Base-by-base conservation (phyloP, 2,888 invertebrate species). In the Eugnorisma glareosa region DNA sequence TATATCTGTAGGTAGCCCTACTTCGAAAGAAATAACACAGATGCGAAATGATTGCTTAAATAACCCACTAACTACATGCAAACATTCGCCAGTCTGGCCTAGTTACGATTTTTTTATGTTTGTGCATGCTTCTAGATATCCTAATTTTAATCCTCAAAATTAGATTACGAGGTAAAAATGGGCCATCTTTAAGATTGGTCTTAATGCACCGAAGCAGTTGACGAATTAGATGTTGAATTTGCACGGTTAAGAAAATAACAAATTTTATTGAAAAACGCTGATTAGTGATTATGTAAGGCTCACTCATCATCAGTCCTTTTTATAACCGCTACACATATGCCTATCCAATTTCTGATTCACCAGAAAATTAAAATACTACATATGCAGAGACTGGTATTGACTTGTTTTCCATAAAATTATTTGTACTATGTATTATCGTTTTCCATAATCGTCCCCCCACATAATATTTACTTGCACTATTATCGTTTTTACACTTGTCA, bases 21-120 rank as follows among this genome's bases (percentile, higher is more conserved):
- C 72, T 68, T 73, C 54, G 24, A 40, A 73, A 69, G 67, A 82
- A 68, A 79, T 59, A 71, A 64, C 45, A 75, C 80, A 79, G 74
- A 74, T 68, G 59, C 31, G 13, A 43, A 71, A 64, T 54, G 37
- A 64, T 79, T 82, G 84, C 63, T 79, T 67, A 31, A 28, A 67
- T 71, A 83, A 82, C 84, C 83, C 28, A 64, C 28, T 82, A 59
- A 71, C 35, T 57, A 35, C 35, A 35, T 71, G 48, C 48, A 61
- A 73, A 59, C 24, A 69, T 66, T 69, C 15, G 35, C 45, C 10
- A 63, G 35, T 28, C 8, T 75, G 67, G 37, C 80, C 75, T 75
- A 51, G 59, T 61, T 79, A 59, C 18, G 31, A 59, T 51, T 40
- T 71, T 80, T 71, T 84, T 8, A 71, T 77, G 31, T 43, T 51